phyloP scores from a whole-genome alignment of 2,113 vertebrate species.

The Corydoras sp. region DNA sequence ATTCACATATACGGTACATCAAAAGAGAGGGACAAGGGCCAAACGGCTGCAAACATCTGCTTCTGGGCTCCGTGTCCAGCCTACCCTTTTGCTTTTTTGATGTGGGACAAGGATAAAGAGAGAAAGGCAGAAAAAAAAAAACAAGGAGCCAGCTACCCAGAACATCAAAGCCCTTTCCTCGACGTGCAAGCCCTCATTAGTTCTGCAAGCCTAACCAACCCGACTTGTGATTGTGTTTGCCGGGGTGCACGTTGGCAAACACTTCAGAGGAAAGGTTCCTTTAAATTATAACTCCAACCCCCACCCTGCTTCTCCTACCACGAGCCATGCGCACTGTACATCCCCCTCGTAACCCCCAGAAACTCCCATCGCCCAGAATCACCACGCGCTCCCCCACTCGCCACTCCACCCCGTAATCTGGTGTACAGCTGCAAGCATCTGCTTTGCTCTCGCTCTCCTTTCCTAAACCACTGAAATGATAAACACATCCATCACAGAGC shows the following conservation, averaged over 20 bases:
- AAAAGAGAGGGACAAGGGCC: slow-evolving; percentile 39
- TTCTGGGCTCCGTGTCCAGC: slow-evolving; percentile 59
- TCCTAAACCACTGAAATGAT: slow-evolving; percentile 62
- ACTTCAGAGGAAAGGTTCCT: slow-evolving; percentile 73
- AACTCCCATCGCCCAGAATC: slow-evolving; percentile 58
- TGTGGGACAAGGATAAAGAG: slow-evolving; percentile 68
- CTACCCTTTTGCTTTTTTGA: slow-evolving; percentile 65
- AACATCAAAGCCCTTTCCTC: slow-evolving; percentile 72
- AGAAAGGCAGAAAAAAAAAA: slow-evolving; percentile 63
- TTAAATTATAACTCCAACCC: slow-evolving; percentile 65
- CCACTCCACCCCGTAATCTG: slow-evolving; percentile 73
- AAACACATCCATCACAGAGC: slow-evolving; percentile 63
- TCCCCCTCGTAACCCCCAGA: slow-evolving; percentile 57
- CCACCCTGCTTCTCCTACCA: slow-evolving; percentile 34
- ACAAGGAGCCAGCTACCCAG: slow-evolving; percentile 72
- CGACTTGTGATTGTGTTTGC: slow-evolving; percentile 74
- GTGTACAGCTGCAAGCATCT: slow-evolving; percentile 73
- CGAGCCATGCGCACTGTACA: slow-evolving; percentile 51
- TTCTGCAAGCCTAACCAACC: slow-evolving; percentile 71
- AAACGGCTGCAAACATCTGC: slow-evolving; percentile 68
- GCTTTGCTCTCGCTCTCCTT: slow-evolving; percentile 45
- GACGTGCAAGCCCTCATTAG: slow-evolving; percentile 73
- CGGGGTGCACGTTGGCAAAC: slow-evolving; percentile 70
- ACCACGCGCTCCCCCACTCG: slow-evolving; percentile 53
- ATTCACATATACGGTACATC: slow-evolving; percentile 38